Percentiles rank a stretch among this genome's conserved stretches.
These are phyloP conservation scores for Pandion haliaetus DNA, from an alignment of 2,113 vertebrate genomes.

Conservation along the genomic window DNA sequence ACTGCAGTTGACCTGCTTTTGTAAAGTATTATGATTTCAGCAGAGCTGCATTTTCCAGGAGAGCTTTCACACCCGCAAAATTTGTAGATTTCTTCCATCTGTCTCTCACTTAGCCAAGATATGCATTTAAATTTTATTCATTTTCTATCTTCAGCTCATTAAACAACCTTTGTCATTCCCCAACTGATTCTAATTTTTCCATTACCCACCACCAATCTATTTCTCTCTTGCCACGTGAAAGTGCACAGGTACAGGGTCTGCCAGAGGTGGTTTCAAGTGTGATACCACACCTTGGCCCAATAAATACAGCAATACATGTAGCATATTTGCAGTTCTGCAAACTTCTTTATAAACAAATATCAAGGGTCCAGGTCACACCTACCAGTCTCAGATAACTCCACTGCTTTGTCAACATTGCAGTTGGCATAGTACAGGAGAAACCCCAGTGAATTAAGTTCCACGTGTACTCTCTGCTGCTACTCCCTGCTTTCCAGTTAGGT, in stretches of 20 bases:
- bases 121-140: constrained; percentile 15
- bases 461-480: neutral
- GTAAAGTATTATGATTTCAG: constrained; percentile 49
- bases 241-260: neutral
- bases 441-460: neutral
- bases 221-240: neutral
- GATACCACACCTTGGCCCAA: neutral
- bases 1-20: constrained; percentile 30
- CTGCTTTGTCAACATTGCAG: neutral
- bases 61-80: constrained; percentile 32
- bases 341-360: neutral
- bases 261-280: neutral
- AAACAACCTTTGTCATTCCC: neutral
- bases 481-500: neutral
- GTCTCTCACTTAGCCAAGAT: constrained; percentile 27
- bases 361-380: neutral
- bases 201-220: neutral
- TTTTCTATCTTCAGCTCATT: constrained; percentile 35
- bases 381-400: neutral
- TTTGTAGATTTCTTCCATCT: constrained; percentile 48
- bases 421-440: neutral
- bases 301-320: neutral
- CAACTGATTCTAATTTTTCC: neutral
- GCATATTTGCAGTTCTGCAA: neutral
- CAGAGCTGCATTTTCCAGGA: constrained; percentile 30